These are phyloP conservation scores for Macrosiphum euphorbiae DNA, from an alignment of 2,888 invertebrate genomes.

Conservation along the genomic window DNA sequence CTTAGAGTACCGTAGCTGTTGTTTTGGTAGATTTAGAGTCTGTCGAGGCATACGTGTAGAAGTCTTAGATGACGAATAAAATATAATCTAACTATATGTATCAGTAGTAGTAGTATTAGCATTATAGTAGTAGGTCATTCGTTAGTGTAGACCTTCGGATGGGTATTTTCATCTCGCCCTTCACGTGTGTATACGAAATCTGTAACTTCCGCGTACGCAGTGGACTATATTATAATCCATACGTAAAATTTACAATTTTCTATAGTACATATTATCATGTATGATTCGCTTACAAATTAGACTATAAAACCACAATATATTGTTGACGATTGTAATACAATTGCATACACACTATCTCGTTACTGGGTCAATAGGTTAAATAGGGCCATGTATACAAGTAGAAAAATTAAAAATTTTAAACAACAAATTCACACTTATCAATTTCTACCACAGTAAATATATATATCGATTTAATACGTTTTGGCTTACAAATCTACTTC, in stretches of 20 bases:
- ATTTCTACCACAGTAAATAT: background rate
- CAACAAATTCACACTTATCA: background rate
- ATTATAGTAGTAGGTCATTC: constrained; percentile 41
- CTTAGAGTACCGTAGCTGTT: constrained; percentile 60
- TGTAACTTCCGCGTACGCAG: background rate
- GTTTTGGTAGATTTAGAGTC: constrained; percentile 50
- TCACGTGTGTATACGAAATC: background rate
- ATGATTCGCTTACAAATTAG: background rate
- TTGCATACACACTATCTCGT: background rate
- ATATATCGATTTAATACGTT: background rate
- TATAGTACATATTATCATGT: background rate
- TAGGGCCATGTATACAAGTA: background rate
- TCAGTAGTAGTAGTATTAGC: background rate
- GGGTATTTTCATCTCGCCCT: constrained; percentile 12
- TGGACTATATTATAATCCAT: background rate
- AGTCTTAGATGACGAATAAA: background rate
- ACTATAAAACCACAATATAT: background rate
- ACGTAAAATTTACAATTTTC: background rate
- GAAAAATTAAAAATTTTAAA: background rate
- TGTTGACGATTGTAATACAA: background rate
- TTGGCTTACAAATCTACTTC: background rate
- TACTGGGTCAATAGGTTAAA: background rate
- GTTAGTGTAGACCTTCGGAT: constrained; percentile 27
- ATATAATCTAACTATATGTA: background rate
- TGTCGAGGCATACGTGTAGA: background rate